Conservation (phyloP, 2,797 vertebrate genomes). For the Strix occidentalis region DNA sequence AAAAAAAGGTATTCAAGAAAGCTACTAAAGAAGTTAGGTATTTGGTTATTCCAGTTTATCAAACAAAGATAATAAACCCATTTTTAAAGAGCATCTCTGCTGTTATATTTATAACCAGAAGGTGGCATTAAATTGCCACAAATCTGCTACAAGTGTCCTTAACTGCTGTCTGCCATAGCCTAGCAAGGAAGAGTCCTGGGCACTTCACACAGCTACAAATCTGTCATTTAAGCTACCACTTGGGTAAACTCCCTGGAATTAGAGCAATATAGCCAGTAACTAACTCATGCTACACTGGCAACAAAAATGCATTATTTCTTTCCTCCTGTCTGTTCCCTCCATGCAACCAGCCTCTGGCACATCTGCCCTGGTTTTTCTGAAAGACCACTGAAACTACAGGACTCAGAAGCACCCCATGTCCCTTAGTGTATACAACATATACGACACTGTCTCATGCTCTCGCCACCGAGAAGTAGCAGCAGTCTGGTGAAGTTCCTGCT, state of each 20-base stretch:
- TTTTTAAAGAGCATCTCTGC: not conserved
- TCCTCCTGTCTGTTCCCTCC: not conserved
- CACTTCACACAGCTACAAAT: not conserved
- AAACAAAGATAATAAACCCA: not conserved
- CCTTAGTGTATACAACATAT: rapidly evolving
- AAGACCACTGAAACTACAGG: not conserved
- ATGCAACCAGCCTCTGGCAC: rapidly evolving
- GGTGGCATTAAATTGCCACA: conserved; percentile 45
- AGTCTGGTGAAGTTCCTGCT: too few species aligned
- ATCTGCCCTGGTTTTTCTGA: not conserved
- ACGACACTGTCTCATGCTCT: not conserved
- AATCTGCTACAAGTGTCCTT: not conserved
- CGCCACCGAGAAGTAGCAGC: too few species aligned
- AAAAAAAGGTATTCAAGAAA: not conserved
- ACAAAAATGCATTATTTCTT: not conserved
- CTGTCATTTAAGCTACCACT: not conserved
- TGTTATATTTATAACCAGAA: conserved; percentile 6
- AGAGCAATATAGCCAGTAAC: not conserved
- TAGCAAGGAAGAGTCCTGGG: not conserved
- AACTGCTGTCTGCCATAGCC: not conserved
- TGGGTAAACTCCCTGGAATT: not conserved
- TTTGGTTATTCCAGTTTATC: not conserved
- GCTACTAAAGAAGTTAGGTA: not conserved
- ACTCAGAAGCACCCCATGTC: rapidly evolving
- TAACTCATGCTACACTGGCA: not conserved